Evolutionary conservation across 2,888 invertebrate genomes (phyloP).

Genomic region (Parascotia fuliginaria): DNA sequence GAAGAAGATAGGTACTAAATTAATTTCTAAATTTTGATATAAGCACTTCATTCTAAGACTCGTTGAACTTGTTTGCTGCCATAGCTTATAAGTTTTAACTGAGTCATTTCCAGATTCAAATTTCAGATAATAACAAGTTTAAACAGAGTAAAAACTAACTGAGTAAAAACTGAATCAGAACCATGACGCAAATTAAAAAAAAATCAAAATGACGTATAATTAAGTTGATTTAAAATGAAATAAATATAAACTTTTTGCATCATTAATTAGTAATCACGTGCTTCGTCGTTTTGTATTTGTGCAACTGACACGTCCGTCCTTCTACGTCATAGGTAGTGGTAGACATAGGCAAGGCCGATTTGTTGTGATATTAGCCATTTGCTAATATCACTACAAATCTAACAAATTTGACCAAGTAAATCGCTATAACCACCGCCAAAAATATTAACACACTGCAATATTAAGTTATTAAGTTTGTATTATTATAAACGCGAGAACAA

Average conservation of each 20-base stretch:
- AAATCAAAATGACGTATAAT: too few relatives aligned
- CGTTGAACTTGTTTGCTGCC: slow-evolving; percentile 36
- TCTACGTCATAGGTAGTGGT: slow-evolving; percentile 42
- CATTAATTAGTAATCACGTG: slow-evolving; percentile 13
- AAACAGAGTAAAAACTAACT: slow-evolving; percentile 13
- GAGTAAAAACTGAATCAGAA: slow-evolving; percentile 22
- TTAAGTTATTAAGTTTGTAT: neutral
- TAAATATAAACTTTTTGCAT: slow-evolving; percentile 1
- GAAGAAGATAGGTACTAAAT: too few relatives aligned
- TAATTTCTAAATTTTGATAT: too few relatives aligned
- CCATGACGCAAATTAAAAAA: too few relatives aligned
- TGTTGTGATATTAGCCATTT: slow-evolving; percentile 23
- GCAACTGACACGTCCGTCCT: slow-evolving; percentile 37
- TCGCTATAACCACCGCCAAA: slow-evolving; percentile 14
- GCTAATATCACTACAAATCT: too few relatives aligned
- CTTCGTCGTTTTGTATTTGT: slow-evolving; percentile 32
- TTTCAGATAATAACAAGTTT: slow-evolving; percentile 31
- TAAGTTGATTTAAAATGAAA: too few relatives aligned
- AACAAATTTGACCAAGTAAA: slow-evolving; percentile 21
- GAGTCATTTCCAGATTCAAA: slow-evolving; percentile 34
- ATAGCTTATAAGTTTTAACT: slow-evolving; percentile 15
- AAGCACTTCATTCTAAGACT: too few relatives aligned
- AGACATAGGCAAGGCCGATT: slow-evolving; percentile 44
- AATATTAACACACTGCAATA: slow-evolving; percentile 2
- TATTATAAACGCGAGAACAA: neutral